phyloP scores from a whole-genome alignment of 2,113 vertebrate species.

The Gymnocephalus cernua region DNA sequence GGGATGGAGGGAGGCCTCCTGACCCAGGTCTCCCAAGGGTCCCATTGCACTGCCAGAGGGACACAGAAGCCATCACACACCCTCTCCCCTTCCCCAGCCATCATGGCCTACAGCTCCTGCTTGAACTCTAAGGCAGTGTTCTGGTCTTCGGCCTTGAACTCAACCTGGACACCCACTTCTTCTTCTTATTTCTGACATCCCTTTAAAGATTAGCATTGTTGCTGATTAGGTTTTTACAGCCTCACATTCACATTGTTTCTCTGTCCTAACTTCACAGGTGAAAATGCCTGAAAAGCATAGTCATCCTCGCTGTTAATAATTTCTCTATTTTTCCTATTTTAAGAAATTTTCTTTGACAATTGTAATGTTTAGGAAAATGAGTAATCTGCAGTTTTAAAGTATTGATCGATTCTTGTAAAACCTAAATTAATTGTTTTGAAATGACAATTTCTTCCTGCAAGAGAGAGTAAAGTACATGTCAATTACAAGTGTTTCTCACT shows the following conservation, averaged over 20 bases:
- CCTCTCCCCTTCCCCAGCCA: slow-evolving; percentile 44
- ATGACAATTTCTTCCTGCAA: neutral
- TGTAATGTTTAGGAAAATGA: neutral
- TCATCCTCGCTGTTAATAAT: neutral
- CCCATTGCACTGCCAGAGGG: slow-evolving; percentile 78
- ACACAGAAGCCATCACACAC: slow-evolving; percentile 67
- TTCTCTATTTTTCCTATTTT: neutral
- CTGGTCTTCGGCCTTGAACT: slow-evolving; percentile 76
- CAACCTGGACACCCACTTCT: slow-evolving; percentile 51
- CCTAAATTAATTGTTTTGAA: neutral
- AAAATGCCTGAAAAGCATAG: neutral
- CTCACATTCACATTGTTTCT: neutral
- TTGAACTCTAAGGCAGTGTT: slow-evolving; percentile 63
- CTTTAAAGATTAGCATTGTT: slow-evolving; percentile 8
- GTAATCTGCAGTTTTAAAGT: neutral
- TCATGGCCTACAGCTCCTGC: slow-evolving; percentile 49
- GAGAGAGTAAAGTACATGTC: neutral
- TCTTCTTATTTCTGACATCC: slow-evolving; percentile 27
- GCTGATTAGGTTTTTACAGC: slow-evolving; percentile 1
- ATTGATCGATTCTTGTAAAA: neutral
- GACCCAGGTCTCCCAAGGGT: slow-evolving; percentile 82
- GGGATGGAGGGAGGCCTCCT: slow-evolving; percentile 68
- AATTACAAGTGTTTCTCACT: neutral
- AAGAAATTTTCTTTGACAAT: neutral
- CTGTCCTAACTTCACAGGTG: neutral